Evolutionary conservation across 2,888 invertebrate species (phyloP), one percentile per base, ranked within the genome.

Genomic region (Heteropelma amictum): DNA sequence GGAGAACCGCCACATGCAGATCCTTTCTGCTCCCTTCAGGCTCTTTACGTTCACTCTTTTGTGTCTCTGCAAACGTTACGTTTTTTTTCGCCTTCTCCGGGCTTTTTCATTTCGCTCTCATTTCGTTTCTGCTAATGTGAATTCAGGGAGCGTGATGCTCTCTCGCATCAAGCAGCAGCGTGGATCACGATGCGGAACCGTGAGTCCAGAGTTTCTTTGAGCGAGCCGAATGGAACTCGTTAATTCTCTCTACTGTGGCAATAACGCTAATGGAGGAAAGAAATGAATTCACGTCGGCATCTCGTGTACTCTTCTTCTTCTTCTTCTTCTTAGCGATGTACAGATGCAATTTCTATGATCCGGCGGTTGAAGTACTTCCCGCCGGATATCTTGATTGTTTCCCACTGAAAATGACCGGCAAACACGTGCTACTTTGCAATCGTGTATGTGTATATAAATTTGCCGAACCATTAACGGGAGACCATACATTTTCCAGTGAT

Each of bases 401-500:
- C 35, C 10, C 28, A 14, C 10, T 54, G 12, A 6, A 10, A 49
- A 63, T 49, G 17, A 38, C 17, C 38, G 17, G 38, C 12, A 10
- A 38, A 49, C 63, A 63, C 49, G 49, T 35, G 49, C 26, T 49
- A 23, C 7, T 12, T n/a, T 10, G 23, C 23, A 42, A 30, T 8
- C 23, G 19, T 49, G n/a, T n/a, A n/a, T n/a, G n/a, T n/a, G n/a
- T n/a, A n/a, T n/a, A 61, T 33, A 64, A 64, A 53, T 23, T 12
- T 35, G 47, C 30, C 49, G n/a, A 53, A 45, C 14, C 53, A 72
- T 77, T 74, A 76, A 64, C 69, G 74, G 72, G 71, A 78, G 77
- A 78, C 78, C 30, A 83, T 82, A 82, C 83, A 85, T 82, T 84
- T 82, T 76, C 79, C 68, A 77, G 64, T 73, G 76, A 76, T 63